phyloP scores from a whole-genome alignment of 2,888 invertebrate genomes.

The Drosophila lutescens region DNA sequence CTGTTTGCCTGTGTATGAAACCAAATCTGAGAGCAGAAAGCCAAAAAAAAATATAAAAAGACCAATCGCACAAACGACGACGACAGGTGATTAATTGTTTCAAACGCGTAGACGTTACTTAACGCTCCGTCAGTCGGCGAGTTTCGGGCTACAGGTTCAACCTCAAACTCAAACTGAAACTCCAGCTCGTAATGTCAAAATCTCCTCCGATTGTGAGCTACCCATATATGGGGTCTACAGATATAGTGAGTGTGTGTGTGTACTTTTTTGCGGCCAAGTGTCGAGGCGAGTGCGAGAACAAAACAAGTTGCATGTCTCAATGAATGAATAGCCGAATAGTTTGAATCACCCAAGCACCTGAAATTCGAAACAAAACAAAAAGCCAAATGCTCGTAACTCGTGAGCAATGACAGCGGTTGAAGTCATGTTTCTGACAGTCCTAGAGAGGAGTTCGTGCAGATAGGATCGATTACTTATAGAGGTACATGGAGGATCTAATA shows the following conservation, averaged over 20 bases:
- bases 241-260: conserved; percentile 17
- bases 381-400: conserved; percentile 62
- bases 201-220: conserved; percentile 44
- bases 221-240: conserved; percentile 36
- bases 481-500: not conserved
- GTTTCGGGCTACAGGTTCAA: conserved; percentile 45
- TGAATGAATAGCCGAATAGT: conserved; percentile 77
- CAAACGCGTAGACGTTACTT: conserved; percentile 77
- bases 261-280: conserved; percentile 53
- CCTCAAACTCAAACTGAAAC: conserved; percentile 47
- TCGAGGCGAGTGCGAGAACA: conserved; percentile 56
- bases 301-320: conserved; percentile 73
- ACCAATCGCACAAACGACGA: conserved; percentile 52
- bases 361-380: conserved; percentile 77
- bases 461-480: not conserved
- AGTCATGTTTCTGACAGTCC: conserved; percentile 62
- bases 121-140: conserved; percentile 60
- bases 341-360: conserved; percentile 79
- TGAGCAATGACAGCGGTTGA: conserved; percentile 80
- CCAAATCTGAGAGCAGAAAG: conserved; percentile 38
- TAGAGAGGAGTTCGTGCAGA: conserved; percentile 14
- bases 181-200: conserved; percentile 65
- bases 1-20: conserved; percentile 48
- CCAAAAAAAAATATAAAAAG: not conserved
- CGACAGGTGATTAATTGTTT: conserved; percentile 82